Percentiles rank a stretch among this genome's conserved stretches.
Conservation (phyloP, 2,888 invertebrate genomes). For the Periphyllus acericola region DNA sequence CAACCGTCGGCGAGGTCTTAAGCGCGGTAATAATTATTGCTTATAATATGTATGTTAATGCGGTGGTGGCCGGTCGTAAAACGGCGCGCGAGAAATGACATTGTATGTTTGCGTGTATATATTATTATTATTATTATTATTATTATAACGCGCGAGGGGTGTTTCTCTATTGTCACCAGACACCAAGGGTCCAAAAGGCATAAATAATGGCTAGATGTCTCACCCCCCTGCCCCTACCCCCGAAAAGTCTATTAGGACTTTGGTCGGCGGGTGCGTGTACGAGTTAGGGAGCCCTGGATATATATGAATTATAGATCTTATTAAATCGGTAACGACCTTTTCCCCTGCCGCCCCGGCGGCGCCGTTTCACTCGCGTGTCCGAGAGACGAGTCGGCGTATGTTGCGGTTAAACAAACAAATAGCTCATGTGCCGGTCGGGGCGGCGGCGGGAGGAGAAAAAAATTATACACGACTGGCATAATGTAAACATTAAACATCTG, state of each 20-base stretch:
- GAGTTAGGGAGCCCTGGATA: conserved; percentile 2
- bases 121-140: conserved; percentile 49
- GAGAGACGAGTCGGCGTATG: conserved; percentile 40
- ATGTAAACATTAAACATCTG: conserved; percentile 61
- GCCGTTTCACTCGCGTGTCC: conserved; percentile 2
- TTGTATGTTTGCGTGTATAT: conserved; percentile 1
- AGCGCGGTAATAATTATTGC: conserved; percentile 53
- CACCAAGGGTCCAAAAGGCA: conserved; percentile 57
- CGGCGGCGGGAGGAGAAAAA: not conserved
- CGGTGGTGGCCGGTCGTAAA: conserved; percentile 41
- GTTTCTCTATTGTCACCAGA: conserved; percentile 57
- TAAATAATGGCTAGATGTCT: conserved; percentile 51
- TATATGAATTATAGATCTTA: conserved; percentile 61
- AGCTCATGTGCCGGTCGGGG: conserved; percentile 30
- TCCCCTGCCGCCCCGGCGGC: not conserved
- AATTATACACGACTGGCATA: conserved; percentile 41
- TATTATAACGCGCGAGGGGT: conserved; percentile 29
- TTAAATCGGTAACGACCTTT: conserved; percentile 62
- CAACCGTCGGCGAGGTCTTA: not conserved
- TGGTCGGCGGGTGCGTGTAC: not conserved
- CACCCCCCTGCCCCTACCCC: not conserved
- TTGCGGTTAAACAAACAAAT: conserved; percentile 61
- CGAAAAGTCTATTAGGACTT: conserved; percentile 56
- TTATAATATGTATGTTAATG: conserved; percentile 57
- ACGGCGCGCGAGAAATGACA: conserved; percentile 54